Evolutionary conservation across 2,113 vertebrate species (phyloP).

Genomic region (Cisticola juncidis): DNA sequence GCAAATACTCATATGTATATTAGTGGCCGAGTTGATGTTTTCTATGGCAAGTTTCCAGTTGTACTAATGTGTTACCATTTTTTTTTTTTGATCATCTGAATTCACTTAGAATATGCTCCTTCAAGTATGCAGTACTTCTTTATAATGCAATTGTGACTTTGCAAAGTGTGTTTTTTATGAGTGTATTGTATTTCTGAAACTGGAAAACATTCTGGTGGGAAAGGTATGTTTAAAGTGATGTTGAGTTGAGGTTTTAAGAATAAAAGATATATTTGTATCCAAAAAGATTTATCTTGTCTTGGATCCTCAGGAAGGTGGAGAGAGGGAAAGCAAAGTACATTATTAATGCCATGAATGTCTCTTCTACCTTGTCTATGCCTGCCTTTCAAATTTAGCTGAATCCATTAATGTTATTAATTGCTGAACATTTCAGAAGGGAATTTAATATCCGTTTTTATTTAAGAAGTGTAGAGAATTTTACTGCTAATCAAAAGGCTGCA

Average conservation of each 20-base stretch:
- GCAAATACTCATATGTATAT: background rate
- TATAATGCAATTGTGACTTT: background rate
- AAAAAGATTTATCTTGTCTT: background rate
- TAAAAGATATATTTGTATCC: background rate
- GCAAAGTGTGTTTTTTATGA: background rate
- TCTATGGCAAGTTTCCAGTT: background rate
- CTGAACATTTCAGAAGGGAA: background rate
- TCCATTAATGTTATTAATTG: slow-evolving; percentile 4
- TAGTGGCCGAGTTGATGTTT: background rate
- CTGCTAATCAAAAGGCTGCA: background rate
- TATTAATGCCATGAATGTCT: background rate
- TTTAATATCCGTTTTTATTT: background rate
- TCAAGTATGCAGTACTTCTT: background rate
- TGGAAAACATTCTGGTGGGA: background rate
- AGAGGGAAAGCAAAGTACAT: background rate
- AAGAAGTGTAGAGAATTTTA: background rate
- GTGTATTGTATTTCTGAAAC: background rate
- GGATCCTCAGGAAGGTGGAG: background rate
- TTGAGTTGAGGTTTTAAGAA: background rate
- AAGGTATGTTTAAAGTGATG: background rate
- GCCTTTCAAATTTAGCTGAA: background rate
- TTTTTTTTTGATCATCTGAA: background rate
- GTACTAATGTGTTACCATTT: background rate
- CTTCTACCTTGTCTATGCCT: background rate
- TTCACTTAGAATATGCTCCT: background rate